A percentile compares a stretch with the other conserved stretches of the same genome.
Evolutionary conservation across 2,113 vertebrate species (phyloP).

Genomic region (Mirza zaza): DNA sequence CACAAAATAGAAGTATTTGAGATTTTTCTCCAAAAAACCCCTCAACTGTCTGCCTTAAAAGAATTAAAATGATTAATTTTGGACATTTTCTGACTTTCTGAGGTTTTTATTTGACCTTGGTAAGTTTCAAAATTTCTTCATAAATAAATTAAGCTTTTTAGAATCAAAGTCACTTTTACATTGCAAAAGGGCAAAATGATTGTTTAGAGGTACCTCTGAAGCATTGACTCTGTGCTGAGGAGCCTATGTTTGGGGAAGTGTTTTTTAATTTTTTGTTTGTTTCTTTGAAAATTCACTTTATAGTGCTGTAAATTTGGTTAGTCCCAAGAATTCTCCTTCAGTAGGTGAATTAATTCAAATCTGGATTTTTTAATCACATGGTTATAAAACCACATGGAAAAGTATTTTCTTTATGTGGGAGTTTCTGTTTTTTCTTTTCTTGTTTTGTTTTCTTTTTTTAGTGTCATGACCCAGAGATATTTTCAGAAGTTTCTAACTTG

Average conservation of each 20-base stretch:
- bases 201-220: neutral
- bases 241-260: neutral
- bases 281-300: neutral
- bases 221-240: neutral
- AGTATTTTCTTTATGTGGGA: too few relatives aligned
- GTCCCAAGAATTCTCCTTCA: neutral
- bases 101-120: constrained; percentile 35
- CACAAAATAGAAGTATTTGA: neutral
- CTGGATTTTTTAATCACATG: neutral
- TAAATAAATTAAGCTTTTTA: neutral
- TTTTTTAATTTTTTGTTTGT: neutral
- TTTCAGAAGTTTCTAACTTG: neutral
- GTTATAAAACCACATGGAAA: neutral
- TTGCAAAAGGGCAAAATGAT: neutral
- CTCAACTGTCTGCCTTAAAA: neutral
- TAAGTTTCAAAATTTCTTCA: neutral
- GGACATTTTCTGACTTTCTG: neutral
- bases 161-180: neutral
- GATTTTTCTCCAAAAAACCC: neutral
- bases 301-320: neutral
- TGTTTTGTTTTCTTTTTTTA: too few relatives aligned
- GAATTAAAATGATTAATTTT: neutral
- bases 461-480: too few relatives aligned
- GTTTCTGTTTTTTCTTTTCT: too few relatives aligned
- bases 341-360: neutral